Base-by-base conservation (phyloP, 2,888 invertebrate species). In the Drosophila lutescens region DNA sequence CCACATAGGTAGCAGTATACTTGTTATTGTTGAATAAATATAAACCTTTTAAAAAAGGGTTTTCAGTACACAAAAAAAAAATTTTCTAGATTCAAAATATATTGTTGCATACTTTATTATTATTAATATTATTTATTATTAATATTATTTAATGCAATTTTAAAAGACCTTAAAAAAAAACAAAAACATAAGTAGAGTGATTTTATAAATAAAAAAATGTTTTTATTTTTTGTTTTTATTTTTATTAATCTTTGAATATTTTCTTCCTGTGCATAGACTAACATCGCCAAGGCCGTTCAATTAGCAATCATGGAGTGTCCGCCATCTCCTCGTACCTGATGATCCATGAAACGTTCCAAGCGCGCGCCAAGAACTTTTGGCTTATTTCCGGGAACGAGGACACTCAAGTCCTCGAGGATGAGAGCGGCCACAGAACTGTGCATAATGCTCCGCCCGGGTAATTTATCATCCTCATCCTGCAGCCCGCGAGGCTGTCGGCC, bases 391-490 rank as follows among this genome's bases (percentile, higher is more conserved):
- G 34, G 30, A 44, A 10, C 12, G 34, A 26, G 4, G 34, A 34
- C 34, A 55, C 46, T 55, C 20, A 30, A 32, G 47, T 32, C 17
- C n/a, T 10, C 6, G 2, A 26, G 30, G 40, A 15, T n/a, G 17
- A 10, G 17, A 13, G 51, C 10, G 51, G 49, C n/a, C 30, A 7
- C 17, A 47, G 43, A 56, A 73, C 38, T 12, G 71, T 66, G 70
- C 58, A 76, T 62, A 85, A 82, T 79, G 73, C 70, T 73, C 54
- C 73, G 65, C 73, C 46, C 8, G n/a, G 15, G 46, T n/a, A 26
- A 46, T 46, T 46, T 46, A 46, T 46, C 46, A 46, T 46, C 26
- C 46, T 30, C 46, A 30, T 62, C 67, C 76, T 30, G 30, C 30
- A 72, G 75, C 46, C 60, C 73, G 59, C 51, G 55, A 57, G 58